Conservation (phyloP, 2,797 vertebrate species). For the Sitta carolinensis region DNA sequence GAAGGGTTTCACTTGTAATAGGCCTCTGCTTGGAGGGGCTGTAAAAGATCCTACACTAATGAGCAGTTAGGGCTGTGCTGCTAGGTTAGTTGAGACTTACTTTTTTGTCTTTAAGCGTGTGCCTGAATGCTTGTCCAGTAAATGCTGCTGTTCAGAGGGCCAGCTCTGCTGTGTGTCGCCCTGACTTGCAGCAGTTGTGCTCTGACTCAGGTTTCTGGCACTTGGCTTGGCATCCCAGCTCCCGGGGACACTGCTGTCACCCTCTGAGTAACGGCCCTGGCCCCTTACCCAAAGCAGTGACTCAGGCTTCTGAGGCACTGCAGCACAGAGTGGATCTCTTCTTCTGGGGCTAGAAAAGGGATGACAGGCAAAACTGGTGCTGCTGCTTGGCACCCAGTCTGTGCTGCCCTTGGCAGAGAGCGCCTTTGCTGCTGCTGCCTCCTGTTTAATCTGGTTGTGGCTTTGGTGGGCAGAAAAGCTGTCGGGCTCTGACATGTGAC, state of each 20-base stretch:
- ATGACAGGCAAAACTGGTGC: background rate
- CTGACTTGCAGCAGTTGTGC: background rate
- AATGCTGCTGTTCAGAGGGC: background rate
- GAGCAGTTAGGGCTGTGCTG: background rate
- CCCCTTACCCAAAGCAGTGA: slow-evolving; percentile 28
- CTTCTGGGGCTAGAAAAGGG: background rate
- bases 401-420: background rate
- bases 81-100: background rate
- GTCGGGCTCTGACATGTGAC: background rate
- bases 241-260: background rate
- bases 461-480: background rate
- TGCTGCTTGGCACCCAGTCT: background rate
- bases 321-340: background rate
- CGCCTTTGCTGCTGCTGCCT: background rate
- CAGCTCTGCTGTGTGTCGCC: background rate
- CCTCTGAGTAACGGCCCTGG: slow-evolving; percentile 50
- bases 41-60: background rate
- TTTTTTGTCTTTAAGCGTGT: background rate
- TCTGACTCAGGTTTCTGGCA: slow-evolving; percentile 53
- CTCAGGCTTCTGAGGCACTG: background rate
- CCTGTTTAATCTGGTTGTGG: background rate
- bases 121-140: background rate
- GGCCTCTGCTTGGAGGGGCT: background rate
- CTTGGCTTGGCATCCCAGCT: background rate
- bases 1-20: background rate